These are phyloP conservation scores for Augochlorella aurata DNA, from an alignment of 2,888 invertebrate species.

Conservation along the genomic window DNA sequence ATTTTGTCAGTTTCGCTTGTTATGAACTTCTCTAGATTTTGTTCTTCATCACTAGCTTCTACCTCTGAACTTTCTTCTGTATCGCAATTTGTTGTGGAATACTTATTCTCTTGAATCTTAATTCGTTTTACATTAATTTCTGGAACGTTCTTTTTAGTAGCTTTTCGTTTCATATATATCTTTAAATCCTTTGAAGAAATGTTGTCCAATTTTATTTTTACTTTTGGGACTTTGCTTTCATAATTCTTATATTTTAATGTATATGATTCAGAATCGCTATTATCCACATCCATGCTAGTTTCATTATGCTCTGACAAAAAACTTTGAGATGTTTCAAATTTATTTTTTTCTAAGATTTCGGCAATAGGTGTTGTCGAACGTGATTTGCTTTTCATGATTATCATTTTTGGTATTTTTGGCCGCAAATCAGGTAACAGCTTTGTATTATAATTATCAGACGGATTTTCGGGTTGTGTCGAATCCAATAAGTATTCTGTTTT, in stretches of 20 bases:
- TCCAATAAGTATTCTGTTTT: slow-evolving; percentile 38
- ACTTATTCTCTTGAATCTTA: slow-evolving; percentile 32
- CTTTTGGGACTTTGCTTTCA: slow-evolving; percentile 57
- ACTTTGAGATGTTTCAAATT: slow-evolving; percentile 11
- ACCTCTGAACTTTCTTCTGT: slow-evolving; percentile 25
- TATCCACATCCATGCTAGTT: slow-evolving; percentile 42
- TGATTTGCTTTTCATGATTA: slow-evolving; percentile 77
- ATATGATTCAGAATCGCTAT: slow-evolving; percentile 49
- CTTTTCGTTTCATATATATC: slow-evolving; percentile 52
- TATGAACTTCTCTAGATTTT: background rate
- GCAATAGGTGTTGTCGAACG: slow-evolving; percentile 77
- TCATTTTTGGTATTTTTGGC: slow-evolving; percentile 80
- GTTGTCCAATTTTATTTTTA: slow-evolving; percentile 74
- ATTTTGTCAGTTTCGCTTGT: slow-evolving; percentile 43
- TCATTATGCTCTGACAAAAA: slow-evolving; percentile 20
- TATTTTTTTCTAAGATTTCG: slow-evolving; percentile 62
- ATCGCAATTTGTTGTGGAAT: background rate
- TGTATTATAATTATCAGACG: slow-evolving; percentile 25
- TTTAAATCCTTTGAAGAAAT: slow-evolving; percentile 48
- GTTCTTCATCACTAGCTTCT: slow-evolving; percentile 14
- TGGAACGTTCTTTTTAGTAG: slow-evolving; percentile 68
- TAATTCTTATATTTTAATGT: slow-evolving; percentile 35
- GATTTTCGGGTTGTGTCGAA: slow-evolving; percentile 1
- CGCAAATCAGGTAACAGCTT: slow-evolving; percentile 51
- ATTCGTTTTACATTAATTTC: slow-evolving; percentile 75